These are phyloP conservation scores for Ara ararauna DNA, from an alignment of 2,797 vertebrate genomes.

Conservation along the genomic window DNA sequence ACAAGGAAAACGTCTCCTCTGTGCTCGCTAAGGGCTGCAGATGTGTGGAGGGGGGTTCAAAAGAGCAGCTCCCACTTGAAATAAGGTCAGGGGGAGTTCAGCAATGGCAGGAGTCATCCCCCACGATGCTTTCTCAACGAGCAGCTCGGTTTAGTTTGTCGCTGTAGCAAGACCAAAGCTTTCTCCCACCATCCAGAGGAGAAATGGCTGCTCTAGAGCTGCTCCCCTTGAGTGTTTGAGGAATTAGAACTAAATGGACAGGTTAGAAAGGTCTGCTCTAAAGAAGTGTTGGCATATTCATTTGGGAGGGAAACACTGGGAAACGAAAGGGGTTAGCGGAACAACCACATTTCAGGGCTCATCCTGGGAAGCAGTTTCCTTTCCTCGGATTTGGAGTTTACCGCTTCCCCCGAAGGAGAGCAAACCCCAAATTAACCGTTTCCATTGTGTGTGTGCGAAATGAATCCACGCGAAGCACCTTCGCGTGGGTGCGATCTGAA, in stretches of 20 bases:
- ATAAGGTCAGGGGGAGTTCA: conserved; percentile 47
- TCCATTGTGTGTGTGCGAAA: fast-evolving
- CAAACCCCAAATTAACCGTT: not conserved
- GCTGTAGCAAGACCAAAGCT: not conserved
- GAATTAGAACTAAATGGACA: not conserved
- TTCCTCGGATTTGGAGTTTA: fast-evolving
- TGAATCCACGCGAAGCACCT: fast-evolving
- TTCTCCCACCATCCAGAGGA: not conserved
- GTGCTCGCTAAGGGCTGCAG: not conserved
- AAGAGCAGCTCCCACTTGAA: not conserved
- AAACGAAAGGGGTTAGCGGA: not conserved
- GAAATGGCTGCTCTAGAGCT: not conserved
- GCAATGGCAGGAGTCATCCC: not conserved
- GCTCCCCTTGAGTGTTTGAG: not conserved
- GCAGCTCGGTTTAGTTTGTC: not conserved
- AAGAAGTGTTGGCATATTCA: not conserved
- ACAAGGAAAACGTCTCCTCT: not conserved
- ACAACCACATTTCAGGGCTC: not conserved
- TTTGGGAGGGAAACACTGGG: not conserved
- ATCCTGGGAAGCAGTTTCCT: not conserved
- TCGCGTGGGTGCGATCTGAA: not conserved
- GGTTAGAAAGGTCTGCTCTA: not conserved
- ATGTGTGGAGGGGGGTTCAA: conserved; percentile 5
- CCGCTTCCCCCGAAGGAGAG: not conserved
- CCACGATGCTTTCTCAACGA: not conserved